Conservation (phyloP, 2,113 vertebrate genomes). For the Notarius lentiginosus region DNA sequence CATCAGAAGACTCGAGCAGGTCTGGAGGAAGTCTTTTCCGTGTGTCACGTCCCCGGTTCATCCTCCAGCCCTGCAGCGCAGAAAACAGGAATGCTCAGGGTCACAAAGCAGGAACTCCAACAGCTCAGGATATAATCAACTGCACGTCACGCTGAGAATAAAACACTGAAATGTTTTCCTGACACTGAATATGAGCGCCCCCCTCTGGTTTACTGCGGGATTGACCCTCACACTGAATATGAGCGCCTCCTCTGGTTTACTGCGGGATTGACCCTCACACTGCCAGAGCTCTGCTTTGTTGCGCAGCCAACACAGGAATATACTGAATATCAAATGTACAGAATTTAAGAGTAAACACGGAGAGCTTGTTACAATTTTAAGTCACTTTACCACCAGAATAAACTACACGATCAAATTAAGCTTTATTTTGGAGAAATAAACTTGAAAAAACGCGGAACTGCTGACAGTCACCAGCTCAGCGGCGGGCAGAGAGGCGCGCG, state of each 20-base stretch:
- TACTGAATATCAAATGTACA: too few relatives aligned
- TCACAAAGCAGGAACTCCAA: not conserved
- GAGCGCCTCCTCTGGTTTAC: not conserved
- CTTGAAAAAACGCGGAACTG: not conserved
- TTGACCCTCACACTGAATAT: not conserved
- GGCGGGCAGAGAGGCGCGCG: not conserved
- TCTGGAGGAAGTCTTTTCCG: conserved; percentile 62
- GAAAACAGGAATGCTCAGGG: too few relatives aligned
- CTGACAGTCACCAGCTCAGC: too few relatives aligned
- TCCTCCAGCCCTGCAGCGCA: conserved; percentile 62
- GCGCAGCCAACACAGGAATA: too few relatives aligned
- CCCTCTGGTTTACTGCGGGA: not conserved
- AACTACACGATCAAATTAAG: not conserved
- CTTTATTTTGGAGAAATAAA: not conserved
- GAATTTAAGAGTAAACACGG: too few relatives aligned
- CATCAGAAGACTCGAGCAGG: conserved; percentile 61
- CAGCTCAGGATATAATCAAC: not conserved
- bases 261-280: not conserved
- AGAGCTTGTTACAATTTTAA: not conserved
- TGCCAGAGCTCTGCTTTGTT: too few relatives aligned
- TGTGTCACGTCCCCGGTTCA: conserved; percentile 73
- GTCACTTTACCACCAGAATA: not conserved
- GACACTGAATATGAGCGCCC: not conserved
- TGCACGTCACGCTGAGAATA: not conserved
- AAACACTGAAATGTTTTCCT: not conserved